A percentile compares a stretch with the other conserved stretches of the same genome.
Conservation (phyloP, 2,113 vertebrate species). For the Tachysurus fulvidraco region DNA sequence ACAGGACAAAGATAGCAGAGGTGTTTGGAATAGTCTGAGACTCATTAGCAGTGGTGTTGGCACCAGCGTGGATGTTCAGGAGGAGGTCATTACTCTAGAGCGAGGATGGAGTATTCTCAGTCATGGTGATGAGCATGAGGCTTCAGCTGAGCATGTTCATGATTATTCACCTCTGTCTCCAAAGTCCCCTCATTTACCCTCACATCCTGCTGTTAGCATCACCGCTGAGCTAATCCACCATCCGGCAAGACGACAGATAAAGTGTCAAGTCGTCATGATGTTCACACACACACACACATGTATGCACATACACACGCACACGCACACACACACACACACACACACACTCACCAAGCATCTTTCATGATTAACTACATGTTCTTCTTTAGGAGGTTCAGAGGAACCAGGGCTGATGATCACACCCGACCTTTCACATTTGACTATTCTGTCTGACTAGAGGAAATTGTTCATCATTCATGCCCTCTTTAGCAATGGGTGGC, state of each 20-base stretch:
- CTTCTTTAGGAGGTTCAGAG: neutral
- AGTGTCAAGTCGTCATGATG: neutral
- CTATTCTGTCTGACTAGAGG: constrained; percentile 3
- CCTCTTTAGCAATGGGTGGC: constrained; percentile 24
- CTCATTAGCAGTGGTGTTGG: neutral
- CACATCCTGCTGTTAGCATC: constrained; percentile 14
- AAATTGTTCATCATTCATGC: constrained; percentile 24
- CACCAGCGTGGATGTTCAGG: neutral
- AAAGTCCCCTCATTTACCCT: neutral
- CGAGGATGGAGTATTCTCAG: neutral
- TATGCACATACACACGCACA: constrained; percentile 5
- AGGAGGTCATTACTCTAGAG: constrained; percentile 5
- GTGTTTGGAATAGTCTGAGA: neutral
- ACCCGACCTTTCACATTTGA: neutral
- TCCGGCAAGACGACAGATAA: neutral
- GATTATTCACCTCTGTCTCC: constrained; percentile 8
- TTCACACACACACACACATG: neutral
- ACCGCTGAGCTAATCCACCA: constrained; percentile 5
- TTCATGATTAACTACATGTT: constrained; percentile 7
- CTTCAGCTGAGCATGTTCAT: neutral
- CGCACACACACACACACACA: constrained; percentile 12
- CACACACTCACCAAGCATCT: neutral
- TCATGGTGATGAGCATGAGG: neutral
- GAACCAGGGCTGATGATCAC: neutral
- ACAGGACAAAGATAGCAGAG: neutral